phyloP scores from a whole-genome alignment of 2,113 vertebrate genomes.

The Pterocles gutturalis region DNA sequence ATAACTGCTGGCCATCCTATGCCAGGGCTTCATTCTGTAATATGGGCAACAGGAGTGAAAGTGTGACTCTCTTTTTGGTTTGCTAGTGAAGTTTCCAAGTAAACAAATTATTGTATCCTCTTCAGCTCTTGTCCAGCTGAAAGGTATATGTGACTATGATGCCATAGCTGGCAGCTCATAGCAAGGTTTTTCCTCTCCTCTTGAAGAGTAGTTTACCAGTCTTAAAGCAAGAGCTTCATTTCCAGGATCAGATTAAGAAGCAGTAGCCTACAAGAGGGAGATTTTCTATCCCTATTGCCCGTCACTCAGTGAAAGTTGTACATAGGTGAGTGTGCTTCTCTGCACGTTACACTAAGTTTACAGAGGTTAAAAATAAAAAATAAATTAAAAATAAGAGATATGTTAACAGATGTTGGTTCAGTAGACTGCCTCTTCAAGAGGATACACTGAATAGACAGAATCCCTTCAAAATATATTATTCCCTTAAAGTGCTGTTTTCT shows the following conservation, averaged over 20 bases:
- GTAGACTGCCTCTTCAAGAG: not conserved
- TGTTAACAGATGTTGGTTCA: not conserved
- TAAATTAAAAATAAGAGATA: not conserved
- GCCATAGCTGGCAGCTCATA: not conserved
- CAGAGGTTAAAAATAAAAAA: not conserved
- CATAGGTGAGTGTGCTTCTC: accelerated
- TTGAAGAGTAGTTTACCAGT: not conserved
- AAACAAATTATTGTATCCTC: not conserved
- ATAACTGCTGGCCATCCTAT: not conserved
- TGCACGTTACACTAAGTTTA: not conserved
- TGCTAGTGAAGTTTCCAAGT: not conserved
- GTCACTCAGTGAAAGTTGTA: not conserved
- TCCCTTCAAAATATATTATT: not conserved
- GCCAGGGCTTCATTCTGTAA: not conserved
- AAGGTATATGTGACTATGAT: not conserved
- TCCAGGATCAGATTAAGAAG: not conserved
- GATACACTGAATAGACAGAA: not conserved
- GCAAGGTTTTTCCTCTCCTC: not conserved
- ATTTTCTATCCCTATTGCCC: not conserved
- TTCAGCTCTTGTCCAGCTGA: not conserved
- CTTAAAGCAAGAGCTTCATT: not conserved
- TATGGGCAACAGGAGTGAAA: not conserved
- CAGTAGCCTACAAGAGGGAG: not conserved
- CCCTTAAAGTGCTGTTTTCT: not conserved
- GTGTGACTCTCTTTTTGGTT: not conserved